These are phyloP conservation scores for Epirrita christyi DNA, from an alignment of 2,888 invertebrate species.

Conservation along the genomic window DNA sequence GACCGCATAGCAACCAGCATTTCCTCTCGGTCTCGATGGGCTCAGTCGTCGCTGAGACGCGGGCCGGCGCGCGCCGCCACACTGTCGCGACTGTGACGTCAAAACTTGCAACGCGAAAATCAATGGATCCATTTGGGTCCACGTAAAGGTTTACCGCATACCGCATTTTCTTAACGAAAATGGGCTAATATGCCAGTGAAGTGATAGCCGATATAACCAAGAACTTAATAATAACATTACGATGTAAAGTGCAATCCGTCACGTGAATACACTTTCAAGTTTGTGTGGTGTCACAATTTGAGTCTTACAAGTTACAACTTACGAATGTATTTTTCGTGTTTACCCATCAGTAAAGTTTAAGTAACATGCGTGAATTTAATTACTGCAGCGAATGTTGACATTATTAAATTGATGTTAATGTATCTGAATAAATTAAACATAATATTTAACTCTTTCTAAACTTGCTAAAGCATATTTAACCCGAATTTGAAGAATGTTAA, in stretches of 20 bases:
- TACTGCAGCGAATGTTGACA: conserved; percentile 26
- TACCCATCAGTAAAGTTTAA: conserved; percentile 9
- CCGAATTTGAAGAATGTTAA: conserved; percentile 27
- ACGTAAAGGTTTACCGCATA: conserved; percentile 74
- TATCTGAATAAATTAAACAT: not conserved
- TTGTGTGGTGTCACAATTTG: conserved; percentile 75
- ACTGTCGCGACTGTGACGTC: conserved; percentile 74
- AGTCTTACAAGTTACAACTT: conserved; percentile 46
- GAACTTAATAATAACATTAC: conserved; percentile 50
- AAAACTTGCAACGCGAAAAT: conserved; percentile 76
- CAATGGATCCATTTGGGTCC: conserved; percentile 71
- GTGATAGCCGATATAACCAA: conserved; percentile 58
- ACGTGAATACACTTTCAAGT: conserved; percentile 74
- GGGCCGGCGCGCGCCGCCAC: conserved; percentile 77
- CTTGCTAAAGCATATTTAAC: conserved; percentile 22
- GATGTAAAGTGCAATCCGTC: conserved; percentile 59
- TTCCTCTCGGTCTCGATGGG: conserved; percentile 67
- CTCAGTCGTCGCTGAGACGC: conserved; percentile 76
- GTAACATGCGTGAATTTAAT: conserved; percentile 23
- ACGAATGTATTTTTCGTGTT: conserved; percentile 13
- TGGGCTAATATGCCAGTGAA: conserved; percentile 77
- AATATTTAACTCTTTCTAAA: conserved; percentile 14
- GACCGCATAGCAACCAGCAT: conserved; percentile 69
- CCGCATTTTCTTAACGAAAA: conserved; percentile 81
- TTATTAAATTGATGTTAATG: conserved; percentile 8